Base-by-base conservation (phyloP, 2,888 invertebrate genomes). In the Agrotis clavis region DNA sequence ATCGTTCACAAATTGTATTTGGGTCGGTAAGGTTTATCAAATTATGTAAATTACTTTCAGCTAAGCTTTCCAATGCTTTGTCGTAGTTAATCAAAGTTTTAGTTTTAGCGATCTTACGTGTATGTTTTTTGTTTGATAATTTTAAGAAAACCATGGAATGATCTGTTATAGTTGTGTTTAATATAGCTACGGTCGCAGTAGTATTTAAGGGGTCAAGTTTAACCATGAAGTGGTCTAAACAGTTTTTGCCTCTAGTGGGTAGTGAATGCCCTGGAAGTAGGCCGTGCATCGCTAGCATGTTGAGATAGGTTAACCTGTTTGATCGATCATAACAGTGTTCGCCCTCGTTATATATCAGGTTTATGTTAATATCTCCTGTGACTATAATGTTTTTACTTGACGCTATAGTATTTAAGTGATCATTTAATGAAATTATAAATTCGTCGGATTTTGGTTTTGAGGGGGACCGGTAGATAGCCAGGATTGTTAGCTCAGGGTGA, bases 231-330 rank as follows among this genome's bases (percentile, higher is more conserved):
- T 63, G 62, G 4, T 62, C 50, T 4, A 19, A 30, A 50, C 19
- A 60, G 14, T 7, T 60, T 45, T 45, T 45, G 14, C 21, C 45
- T 45, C 60, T 41, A 3, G 62, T 63, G n/a, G 30, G 50, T 4
- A 50, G 62, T 16, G 6, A 30, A 16, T 63, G 62, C 30, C 50
- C 62, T 9, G 62, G 50, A 19, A 63, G 62, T 7, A 63, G 50
- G 6, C 50, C 50, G 21, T 53, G 53, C 41, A 64, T 64, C 21
- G 53, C 64, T 1, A 63, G 19, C 50, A 63, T 63, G 18, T 63
- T 50, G 19, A 63, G 62, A 19, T 63, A 50, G 2, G 30, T 63
- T 50, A 53, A 19, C 21, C 53, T 53, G 1, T 64, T 64, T 21
- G 64, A 16, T 1, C 16, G 51, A 18, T 54, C 21, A 18, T 45